A percentile compares a stretch with the other conserved stretches of the same genome.
Conservation (phyloP, 2,888 invertebrate species). For the Quadroppia sp. region DNA sequence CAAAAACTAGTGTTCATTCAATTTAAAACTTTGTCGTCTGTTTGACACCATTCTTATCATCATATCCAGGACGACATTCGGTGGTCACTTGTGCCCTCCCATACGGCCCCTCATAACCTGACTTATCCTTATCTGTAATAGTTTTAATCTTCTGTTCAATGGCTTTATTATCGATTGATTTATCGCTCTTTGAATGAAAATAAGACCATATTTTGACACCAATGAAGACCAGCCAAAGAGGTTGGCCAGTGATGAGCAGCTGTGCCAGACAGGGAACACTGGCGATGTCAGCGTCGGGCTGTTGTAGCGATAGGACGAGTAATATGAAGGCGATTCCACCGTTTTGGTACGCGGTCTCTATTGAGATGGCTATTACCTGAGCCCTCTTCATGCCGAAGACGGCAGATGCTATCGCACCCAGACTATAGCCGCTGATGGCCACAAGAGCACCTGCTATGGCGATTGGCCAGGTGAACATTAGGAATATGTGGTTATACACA, state of each 20-base stretch:
- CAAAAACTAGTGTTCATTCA: too few relatives aligned
- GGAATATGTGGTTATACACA: slow-evolving; percentile 75
- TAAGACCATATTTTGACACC: not conserved
- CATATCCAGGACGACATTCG: not conserved
- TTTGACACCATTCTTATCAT: not conserved
- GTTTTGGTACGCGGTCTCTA: slow-evolving; percentile 67
- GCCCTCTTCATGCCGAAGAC: slow-evolving; percentile 61
- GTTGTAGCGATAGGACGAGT: slow-evolving; percentile 70
- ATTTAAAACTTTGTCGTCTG: too few relatives aligned
- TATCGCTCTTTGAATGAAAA: not conserved
- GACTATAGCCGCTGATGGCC: slow-evolving; percentile 73
- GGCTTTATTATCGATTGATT: not conserved
- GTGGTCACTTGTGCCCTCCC: not conserved
- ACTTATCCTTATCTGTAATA: not conserved
- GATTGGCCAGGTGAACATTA: slow-evolving; percentile 74
- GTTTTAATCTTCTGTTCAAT: not conserved
- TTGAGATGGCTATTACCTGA: slow-evolving; percentile 78
- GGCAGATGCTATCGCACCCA: slow-evolving; percentile 64
- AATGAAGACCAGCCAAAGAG: slow-evolving; percentile 43
- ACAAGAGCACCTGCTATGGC: slow-evolving; percentile 71
- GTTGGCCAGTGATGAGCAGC: slow-evolving; percentile 61
- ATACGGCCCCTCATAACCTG: slow-evolving; percentile 5
- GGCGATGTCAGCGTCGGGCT: slow-evolving; percentile 61
- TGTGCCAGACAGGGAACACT: slow-evolving; percentile 86
- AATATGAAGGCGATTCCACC: slow-evolving; percentile 87